phyloP scores from a whole-genome alignment of 2,113 vertebrate species.

The Seriola rivoliana region DNA sequence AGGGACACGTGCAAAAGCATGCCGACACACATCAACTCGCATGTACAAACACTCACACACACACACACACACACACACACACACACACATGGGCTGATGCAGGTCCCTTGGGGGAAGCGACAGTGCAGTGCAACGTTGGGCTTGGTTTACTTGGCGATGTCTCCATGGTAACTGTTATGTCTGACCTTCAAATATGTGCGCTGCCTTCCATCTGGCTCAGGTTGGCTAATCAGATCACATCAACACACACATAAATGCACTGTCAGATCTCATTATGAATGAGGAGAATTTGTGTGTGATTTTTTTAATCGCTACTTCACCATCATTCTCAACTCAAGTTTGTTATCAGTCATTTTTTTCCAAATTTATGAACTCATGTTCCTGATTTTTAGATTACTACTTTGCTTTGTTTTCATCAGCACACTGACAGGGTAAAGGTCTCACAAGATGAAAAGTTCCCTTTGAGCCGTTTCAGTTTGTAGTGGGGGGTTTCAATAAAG shows the following conservation, averaged over 20 bases:
- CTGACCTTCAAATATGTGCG: constrained; percentile 81
- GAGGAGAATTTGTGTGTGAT: not conserved
- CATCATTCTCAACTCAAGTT: not conserved
- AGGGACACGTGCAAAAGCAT: constrained; percentile 15
- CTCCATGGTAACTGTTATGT: constrained; percentile 83
- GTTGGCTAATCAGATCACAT: constrained; percentile 72
- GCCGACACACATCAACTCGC: not conserved
- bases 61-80: constrained; percentile 9
- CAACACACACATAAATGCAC: constrained; percentile 53
- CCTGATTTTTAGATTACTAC: constrained; percentile 29
- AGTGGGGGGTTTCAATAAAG: constrained; percentile 41
- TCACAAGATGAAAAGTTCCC: constrained; percentile 66
- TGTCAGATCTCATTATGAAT: constrained; percentile 33
- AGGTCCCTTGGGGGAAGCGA: constrained; percentile 46
- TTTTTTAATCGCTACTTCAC: constrained; percentile 8
- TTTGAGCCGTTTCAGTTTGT: constrained; percentile 53
- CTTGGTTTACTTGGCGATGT: constrained; percentile 69
- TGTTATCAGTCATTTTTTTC: not conserved
- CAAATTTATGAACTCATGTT: not conserved
- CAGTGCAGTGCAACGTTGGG: constrained; percentile 48
- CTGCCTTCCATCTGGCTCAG: constrained; percentile 75
- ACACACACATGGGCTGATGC: constrained; percentile 33
- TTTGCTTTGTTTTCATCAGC: constrained; percentile 39
- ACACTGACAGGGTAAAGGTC: constrained; percentile 32
- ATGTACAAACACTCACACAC: constrained; percentile 1